Conservation (phyloP, 1,140 invertebrate species). For the Cheumatopsyche charites region DNA sequence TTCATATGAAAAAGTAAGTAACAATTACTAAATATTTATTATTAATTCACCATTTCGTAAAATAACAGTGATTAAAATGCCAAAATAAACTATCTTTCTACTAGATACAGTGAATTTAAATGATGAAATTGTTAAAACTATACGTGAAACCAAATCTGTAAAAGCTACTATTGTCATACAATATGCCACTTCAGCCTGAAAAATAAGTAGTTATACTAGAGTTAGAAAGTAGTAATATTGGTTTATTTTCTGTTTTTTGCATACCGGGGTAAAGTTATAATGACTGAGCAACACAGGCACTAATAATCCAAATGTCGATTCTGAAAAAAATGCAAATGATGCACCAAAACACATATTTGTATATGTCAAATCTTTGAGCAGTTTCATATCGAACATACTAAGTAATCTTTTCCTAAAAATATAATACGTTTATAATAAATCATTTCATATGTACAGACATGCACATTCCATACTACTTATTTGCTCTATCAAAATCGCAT, state of each 20-base stretch:
- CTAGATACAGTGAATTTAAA: conserved; percentile 40
- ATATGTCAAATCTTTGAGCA: conserved; percentile 43
- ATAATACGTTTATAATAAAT: not conserved
- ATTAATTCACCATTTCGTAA: conserved; percentile 39
- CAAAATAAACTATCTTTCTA: conserved; percentile 40
- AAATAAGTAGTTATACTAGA: conserved; percentile 21
- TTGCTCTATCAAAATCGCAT: not conserved
- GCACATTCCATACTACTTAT: not conserved
- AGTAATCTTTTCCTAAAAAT: conserved; percentile 43
- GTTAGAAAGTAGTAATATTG: not conserved
- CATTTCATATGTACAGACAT: not conserved
- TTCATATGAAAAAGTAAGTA: not conserved
- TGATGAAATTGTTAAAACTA: conserved; percentile 30
- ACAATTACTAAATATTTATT: not conserved
- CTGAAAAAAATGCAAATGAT: conserved; percentile 42
- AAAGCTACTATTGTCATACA: conserved; percentile 42
- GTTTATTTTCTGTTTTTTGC: not conserved
- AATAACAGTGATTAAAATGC: conserved; percentile 34
- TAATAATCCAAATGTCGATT: conserved; percentile 43
- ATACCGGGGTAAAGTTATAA: conserved; percentile 43
- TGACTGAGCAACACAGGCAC: conserved; percentile 39
- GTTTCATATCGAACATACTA: conserved; percentile 40
- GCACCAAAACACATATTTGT: conserved; percentile 44
- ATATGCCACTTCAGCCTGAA: conserved; percentile 40
- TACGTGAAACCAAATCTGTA: conserved; percentile 39